Conservation (phyloP, 2,113 vertebrate species). For the Cheirogaleus medius region DNA sequence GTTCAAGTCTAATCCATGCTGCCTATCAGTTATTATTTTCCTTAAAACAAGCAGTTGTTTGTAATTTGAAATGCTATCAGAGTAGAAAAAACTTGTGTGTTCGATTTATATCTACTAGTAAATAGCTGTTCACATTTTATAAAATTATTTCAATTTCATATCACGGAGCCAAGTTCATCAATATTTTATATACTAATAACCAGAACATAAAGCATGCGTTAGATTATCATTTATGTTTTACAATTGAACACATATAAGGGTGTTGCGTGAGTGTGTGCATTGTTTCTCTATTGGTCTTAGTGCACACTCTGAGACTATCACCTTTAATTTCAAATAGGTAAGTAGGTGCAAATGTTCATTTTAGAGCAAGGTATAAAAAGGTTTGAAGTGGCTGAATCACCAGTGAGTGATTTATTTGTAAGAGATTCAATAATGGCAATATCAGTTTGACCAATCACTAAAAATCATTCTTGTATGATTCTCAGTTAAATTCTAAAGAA, state of each 20-base stretch:
- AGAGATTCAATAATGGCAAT: not conserved
- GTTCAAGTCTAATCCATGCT: too few relatives aligned
- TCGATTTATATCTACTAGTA: not conserved
- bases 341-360: not conserved
- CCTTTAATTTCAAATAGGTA: not conserved
- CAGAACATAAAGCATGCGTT: not conserved
- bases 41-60: too few relatives aligned
- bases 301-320: not conserved
- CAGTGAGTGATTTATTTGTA: not conserved
- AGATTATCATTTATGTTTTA: not conserved
- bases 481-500: constrained; percentile 29
- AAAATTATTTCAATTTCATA: not conserved
- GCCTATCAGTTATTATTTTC: too few relatives aligned
- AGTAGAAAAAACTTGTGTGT: not conserved
- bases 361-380: not conserved
- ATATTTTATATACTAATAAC: not conserved
- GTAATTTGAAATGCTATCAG: too few relatives aligned
- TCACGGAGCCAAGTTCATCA: not conserved
- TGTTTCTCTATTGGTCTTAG: not conserved
- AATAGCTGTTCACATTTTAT: not conserved
- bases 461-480: constrained; percentile 1
- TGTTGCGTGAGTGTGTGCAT: not conserved
- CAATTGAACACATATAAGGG: not conserved
- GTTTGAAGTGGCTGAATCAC: not conserved
- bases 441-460: not conserved